Evolutionary conservation across 2,797 vertebrate species (phyloP).

Genomic region (Spinus pinus): DNA sequence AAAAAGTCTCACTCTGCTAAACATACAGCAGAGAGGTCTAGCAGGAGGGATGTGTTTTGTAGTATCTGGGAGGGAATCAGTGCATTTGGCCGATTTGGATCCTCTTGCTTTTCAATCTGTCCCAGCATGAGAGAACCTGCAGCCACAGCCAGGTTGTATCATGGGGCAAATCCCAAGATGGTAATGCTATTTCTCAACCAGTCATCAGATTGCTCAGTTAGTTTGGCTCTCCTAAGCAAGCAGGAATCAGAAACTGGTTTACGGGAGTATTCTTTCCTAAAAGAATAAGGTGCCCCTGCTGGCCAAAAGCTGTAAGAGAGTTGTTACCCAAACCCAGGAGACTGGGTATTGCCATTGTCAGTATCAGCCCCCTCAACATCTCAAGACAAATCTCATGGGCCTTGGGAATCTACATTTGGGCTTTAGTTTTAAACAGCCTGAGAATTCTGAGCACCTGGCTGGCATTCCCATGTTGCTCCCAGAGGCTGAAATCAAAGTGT

Average conservation of each 20-base stretch:
- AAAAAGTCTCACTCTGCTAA: background rate
- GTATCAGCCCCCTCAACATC: background rate
- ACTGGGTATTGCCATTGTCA: background rate
- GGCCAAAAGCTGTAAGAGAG: background rate
- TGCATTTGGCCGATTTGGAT: background rate
- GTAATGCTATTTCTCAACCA: background rate
- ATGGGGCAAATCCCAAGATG: accelerated
- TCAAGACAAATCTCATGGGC: background rate
- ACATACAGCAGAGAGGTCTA: background rate
- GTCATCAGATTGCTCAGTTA: background rate
- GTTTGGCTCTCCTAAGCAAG: background rate
- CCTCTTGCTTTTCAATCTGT: background rate
- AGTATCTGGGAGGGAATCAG: background rate
- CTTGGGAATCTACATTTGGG: background rate
- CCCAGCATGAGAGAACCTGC: background rate
- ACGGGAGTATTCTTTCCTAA: background rate
- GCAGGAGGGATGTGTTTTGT: background rate
- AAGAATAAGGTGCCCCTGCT: background rate
- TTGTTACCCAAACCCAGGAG: background rate
- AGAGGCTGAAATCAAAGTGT: background rate
- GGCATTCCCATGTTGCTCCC: background rate
- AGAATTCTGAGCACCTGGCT: background rate
- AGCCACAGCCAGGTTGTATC: background rate
- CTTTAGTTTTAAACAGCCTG: background rate
- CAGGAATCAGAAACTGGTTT: background rate